phyloP scores from a whole-genome alignment of 2,797 vertebrate species.

The Arrhamphus sclerolepis region DNA sequence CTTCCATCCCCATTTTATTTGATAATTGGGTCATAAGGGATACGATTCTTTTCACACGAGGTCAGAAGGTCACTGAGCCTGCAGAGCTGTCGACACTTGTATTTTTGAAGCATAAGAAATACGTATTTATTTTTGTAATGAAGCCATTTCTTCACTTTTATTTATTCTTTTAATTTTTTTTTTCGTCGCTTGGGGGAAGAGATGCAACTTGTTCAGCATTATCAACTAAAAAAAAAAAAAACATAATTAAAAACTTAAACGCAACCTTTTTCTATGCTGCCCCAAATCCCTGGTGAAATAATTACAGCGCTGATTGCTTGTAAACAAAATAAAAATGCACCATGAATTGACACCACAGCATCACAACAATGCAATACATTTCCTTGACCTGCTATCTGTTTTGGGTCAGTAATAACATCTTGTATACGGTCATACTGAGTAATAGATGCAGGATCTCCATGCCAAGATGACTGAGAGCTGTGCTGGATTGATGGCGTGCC shows the following conservation, averaged over 20 bases:
- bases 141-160: background rate
- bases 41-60: too few relatives aligned
- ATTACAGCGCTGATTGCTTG: conserved; percentile 33
- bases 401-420: conserved; percentile 46
- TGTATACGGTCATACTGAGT: conserved; percentile 27
- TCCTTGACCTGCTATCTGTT: conserved; percentile 23
- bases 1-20: too few relatives aligned
- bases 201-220: background rate
- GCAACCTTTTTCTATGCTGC: background rate
- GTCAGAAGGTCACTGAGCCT: too few relatives aligned
- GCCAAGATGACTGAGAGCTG: conserved; percentile 30
- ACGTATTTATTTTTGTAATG: too few relatives aligned
- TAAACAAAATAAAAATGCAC: conserved; percentile 19
- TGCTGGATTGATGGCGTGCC: conserved; percentile 37
- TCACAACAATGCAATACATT: conserved; percentile 8
- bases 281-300: conserved; percentile 12
- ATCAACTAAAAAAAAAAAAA: background rate
- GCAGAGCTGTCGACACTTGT: too few relatives aligned
- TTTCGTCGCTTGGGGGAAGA: background rate
- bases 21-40: too few relatives aligned
- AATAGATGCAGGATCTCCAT: conserved; percentile 24
- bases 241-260: background rate
- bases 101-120: too few relatives aligned
- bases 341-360: conserved; percentile 7
- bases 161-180: background rate